A percentile compares a stretch with the other conserved stretches of the same genome.
Evolutionary conservation across 2,888 invertebrate genomes (phyloP).

Genomic region (Stictocephala bisonia): DNA sequence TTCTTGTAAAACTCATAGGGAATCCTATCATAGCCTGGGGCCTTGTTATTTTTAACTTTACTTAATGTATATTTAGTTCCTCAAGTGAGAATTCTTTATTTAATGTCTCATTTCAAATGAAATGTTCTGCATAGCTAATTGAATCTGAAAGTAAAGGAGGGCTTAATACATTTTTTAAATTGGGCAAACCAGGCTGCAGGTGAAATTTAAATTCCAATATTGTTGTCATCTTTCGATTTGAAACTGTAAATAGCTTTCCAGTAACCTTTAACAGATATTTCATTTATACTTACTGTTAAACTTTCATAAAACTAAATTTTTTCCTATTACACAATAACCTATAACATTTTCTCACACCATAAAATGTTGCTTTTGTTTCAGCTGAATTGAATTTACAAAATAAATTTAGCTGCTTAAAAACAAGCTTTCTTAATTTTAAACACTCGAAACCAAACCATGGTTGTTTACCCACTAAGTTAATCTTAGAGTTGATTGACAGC

Average conservation of each 20-base stretch:
- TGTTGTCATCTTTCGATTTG: background rate
- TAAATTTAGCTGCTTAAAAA: background rate
- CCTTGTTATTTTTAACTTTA: conserved; percentile 4
- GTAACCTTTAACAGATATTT: background rate
- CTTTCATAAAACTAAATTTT: background rate
- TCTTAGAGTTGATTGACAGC: background rate
- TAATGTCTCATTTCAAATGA: background rate
- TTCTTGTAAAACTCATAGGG: conserved; percentile 7
- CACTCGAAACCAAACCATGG: conserved; percentile 12
- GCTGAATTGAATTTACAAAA: background rate
- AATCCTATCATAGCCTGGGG: conserved; percentile 19
- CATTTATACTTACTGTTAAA: background rate
- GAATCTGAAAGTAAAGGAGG: background rate
- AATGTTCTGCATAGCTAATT: conserved; percentile 14
- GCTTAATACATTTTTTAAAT: background rate
- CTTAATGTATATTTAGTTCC: background rate
- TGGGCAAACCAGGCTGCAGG: background rate
- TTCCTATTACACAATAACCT: background rate
- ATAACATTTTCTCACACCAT: background rate
- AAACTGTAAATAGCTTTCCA: background rate
- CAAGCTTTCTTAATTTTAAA: background rate
- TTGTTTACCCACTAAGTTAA: background rate
- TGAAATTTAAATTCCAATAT: background rate
- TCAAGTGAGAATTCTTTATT: background rate
- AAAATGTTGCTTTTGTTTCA: background rate